Conservation (phyloP, 2,888 invertebrate genomes). For the Parnassius glacialis region DNA sequence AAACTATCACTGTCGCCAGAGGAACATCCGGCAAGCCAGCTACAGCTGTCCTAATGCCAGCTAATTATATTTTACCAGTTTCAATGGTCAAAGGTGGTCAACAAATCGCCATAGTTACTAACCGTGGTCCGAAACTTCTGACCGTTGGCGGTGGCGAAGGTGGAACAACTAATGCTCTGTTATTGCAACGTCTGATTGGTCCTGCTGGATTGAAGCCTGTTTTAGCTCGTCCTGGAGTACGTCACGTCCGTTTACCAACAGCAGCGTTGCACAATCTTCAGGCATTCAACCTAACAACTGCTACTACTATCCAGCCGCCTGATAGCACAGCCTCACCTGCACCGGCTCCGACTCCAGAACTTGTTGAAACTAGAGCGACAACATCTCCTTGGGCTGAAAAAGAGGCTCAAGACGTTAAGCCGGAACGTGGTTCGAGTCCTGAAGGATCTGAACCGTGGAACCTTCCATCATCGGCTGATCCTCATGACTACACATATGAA, state of each 20-base stretch:
- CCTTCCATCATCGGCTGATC: slow-evolving; percentile 54
- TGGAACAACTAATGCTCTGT: slow-evolving; percentile 82
- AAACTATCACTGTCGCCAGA: slow-evolving; percentile 82
- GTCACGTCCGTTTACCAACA: slow-evolving; percentile 73
- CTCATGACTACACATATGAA: slow-evolving; percentile 67
- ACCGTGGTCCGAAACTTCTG: slow-evolving; percentile 81
- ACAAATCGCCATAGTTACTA: slow-evolving; percentile 87
- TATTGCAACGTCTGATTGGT: slow-evolving; percentile 85
- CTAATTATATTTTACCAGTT: slow-evolving; percentile 86
- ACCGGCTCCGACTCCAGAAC: slow-evolving; percentile 56
- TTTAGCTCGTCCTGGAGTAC: slow-evolving; percentile 78
- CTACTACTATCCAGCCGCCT: slow-evolving; percentile 55
- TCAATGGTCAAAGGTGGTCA: slow-evolving; percentile 87
- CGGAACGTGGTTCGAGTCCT: slow-evolving; percentile 61
- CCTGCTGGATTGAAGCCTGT: slow-evolving; percentile 82
- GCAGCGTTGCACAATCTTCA: slow-evolving; percentile 71
- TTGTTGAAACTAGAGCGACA: slow-evolving; percentile 60
- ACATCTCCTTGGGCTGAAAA: slow-evolving; percentile 67
- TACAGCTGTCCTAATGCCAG: slow-evolving; percentile 85
- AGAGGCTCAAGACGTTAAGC: slow-evolving; percentile 53
- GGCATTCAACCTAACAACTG: slow-evolving; percentile 60
- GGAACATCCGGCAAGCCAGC: slow-evolving; percentile 83
- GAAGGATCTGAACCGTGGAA: slow-evolving; percentile 71
- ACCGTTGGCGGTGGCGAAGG: slow-evolving; percentile 70
- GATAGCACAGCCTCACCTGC: slow-evolving; percentile 60